Base-by-base conservation (phyloP, 2,888 invertebrate genomes). In the Ophion ellenae region DNA sequence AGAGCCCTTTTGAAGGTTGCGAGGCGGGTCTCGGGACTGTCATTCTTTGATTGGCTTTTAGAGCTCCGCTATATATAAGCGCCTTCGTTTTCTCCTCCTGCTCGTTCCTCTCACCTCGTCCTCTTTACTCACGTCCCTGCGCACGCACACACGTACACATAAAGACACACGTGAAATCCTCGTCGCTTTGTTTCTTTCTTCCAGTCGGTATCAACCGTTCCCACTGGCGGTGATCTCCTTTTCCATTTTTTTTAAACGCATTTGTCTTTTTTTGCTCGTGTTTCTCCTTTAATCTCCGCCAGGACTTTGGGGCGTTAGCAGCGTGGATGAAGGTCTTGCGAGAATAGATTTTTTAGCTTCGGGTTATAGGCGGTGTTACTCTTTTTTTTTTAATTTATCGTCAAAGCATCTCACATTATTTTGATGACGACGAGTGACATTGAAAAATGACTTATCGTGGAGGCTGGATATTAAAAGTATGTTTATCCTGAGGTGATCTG, bases 21-120 rank as follows among this genome's bases (percentile, higher is more conserved):
- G 88, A 92, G 92, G 92, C 91, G 92, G 92, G 87, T 89, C 86
- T 74, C 90, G 86, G 88, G 90, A 93, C 93, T 94, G 94, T 94
- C 94, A 94, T 92, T 94, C 92, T 93, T 93, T 94, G 94, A 94
- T 94, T 94, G 94, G 94, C 86, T 86, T 86, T 86, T 86, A 86
- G 86, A 86, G 69, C 81, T 69, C 76, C 24, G 63, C 73, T 78
- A 61, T 71, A 77, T 80, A 73, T 80, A 73, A 32, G 78, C 88
- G 83, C 85, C 80, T 84, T 80, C 87, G 78, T 90, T 90, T 81
- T 85, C 81, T 91, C 90, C 82, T 86, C 81, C 91, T 89, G 89
- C 88, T 84, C 86, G 73, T 87, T 89, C 87, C 82, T 89, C 88
- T 78, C 82, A 79, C 76, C 70, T 45, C 73, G 67, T 85, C 57